phyloP scores from a whole-genome alignment of 2,797 vertebrate genomes.

The Melanotaenia trifasciata region DNA sequence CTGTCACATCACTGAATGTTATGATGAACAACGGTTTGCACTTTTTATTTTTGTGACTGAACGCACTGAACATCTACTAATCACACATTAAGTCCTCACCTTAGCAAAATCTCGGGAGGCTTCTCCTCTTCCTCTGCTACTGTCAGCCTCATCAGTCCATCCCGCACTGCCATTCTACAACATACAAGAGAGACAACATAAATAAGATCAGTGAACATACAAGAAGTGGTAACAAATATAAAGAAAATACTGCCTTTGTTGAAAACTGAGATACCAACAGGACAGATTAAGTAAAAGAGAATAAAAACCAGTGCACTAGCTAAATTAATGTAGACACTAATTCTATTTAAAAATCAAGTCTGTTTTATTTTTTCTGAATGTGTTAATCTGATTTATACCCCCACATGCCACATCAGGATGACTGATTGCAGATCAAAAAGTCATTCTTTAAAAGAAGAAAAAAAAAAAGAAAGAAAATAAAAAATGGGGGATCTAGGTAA shows the following conservation, averaged over 20 bases:
- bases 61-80: not conserved
- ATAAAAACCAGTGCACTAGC: not conserved
- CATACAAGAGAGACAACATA: constrained; percentile 50
- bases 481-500: not conserved
- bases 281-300: not conserved
- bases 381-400: not conserved
- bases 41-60: not conserved
- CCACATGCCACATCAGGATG: not conserved
- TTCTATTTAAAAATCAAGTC: not conserved
- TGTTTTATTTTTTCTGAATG: not conserved
- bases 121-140: constrained; percentile 89
- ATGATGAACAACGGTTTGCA: not conserved
- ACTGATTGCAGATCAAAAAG: constrained; percentile 11
- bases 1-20: not conserved
- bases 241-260: not conserved
- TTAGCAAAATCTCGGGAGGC: constrained; percentile 97
- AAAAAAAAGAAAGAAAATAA: constrained; percentile 14
- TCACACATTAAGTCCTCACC: constrained; percentile 78
- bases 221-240: constrained; percentile 1
- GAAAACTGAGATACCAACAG: constrained; percentile 1
- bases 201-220: constrained; percentile 16
- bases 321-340: not conserved
- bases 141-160: constrained; percentile 92
- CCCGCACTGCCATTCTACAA: constrained; percentile 86
- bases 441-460: not conserved